These are phyloP conservation scores for Crossocerus cetratus DNA, from an alignment of 2,888 invertebrate species.

Conservation along the genomic window DNA sequence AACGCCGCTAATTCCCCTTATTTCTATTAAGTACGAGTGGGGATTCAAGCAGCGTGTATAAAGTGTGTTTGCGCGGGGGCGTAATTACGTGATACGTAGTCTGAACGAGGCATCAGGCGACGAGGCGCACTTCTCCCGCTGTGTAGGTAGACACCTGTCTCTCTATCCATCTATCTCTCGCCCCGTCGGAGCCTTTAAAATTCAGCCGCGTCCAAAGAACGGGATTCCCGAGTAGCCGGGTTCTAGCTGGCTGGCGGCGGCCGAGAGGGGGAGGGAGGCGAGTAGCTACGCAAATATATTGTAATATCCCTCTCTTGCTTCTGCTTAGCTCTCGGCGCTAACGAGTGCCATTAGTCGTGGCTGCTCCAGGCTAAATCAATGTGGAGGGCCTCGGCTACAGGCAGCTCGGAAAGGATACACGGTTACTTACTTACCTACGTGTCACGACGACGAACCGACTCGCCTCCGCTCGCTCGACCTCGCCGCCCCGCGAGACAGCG, in stretches of 20 bases:
- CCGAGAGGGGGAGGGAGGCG: conserved; percentile 3
- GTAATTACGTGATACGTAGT: conserved; percentile 3
- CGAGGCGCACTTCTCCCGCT: background rate
- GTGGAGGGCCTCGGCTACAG: conserved; percentile 14
- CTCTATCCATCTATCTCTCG: background rate
- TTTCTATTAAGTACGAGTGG: conserved; percentile 3
- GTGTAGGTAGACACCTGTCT: background rate
- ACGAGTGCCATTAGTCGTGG: conserved; percentile 33
- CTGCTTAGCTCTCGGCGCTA: conserved; percentile 29
- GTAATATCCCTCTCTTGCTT: conserved; percentile 21
- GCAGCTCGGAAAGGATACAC: conserved; percentile 15
- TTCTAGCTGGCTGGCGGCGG: too few relatives aligned
- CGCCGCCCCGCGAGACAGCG: background rate
- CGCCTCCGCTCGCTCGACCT: background rate
- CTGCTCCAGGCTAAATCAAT: conserved; percentile 34
- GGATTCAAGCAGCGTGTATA: background rate
- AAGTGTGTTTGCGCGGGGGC: background rate
- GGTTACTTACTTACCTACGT: conserved; percentile 8
- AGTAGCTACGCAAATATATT: conserved; percentile 23
- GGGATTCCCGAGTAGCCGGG: background rate
- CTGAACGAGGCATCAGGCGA: background rate
- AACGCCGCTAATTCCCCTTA: background rate
- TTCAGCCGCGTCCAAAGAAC: background rate
- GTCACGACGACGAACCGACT: background rate
- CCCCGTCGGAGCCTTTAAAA: background rate